Evolutionary conservation across 2,797 vertebrate genomes (phyloP).

Genomic region (Eulemur albifrons): DNA sequence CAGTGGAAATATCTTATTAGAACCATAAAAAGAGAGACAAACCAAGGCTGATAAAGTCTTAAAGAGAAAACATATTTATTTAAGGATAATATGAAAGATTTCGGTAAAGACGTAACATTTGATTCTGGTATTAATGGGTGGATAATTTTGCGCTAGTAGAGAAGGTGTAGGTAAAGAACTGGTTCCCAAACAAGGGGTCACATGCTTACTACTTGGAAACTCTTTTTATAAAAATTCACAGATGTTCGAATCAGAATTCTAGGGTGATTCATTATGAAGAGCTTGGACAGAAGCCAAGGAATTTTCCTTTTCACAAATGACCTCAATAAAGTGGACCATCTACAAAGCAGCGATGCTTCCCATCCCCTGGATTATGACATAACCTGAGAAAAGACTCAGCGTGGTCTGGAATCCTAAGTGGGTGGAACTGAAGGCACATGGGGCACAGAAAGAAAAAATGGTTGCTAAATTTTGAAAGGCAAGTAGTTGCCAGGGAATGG

Average conservation of each 20-base stretch:
- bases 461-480: background rate
- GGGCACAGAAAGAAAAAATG: background rate
- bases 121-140: background rate
- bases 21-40: background rate
- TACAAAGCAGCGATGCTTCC: background rate
- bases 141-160: background rate
- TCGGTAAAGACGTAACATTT: background rate
- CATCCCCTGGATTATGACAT: background rate
- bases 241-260: background rate
- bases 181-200: fast-evolving
- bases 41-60: fast-evolving
- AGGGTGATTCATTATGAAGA: background rate
- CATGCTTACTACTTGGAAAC: background rate
- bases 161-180: background rate
- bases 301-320: background rate
- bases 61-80: background rate
- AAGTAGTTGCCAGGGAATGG: background rate
- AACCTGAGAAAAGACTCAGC: background rate
- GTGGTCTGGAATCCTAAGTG: background rate
- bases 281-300: background rate
- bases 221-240: background rate
- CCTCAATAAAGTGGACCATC: background rate
- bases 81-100: background rate
- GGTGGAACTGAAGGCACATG: background rate
- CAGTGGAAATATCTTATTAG: background rate